phyloP scores from a whole-genome alignment of 2,888 invertebrate species.

The Horisme vitalbata region DNA sequence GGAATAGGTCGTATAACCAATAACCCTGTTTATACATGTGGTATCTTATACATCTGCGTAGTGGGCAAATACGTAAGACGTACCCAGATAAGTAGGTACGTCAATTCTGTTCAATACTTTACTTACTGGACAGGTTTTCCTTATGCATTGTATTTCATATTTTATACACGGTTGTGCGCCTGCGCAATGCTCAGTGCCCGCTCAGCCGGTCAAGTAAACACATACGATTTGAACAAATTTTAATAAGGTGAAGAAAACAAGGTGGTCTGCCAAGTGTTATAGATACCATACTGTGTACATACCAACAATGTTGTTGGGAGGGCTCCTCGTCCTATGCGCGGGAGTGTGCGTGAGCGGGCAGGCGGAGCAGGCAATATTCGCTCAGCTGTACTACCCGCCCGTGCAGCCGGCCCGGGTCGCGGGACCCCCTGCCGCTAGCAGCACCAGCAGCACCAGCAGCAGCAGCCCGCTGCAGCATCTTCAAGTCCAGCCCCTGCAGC shows the following conservation, averaged over 20 bases:
- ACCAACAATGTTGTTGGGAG: neutral
- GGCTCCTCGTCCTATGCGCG: neutral
- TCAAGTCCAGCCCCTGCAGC: neutral
- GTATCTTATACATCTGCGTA: too few species aligned
- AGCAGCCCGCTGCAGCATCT: neutral
- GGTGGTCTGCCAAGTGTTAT: too few species aligned
- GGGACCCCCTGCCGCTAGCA: neutral
- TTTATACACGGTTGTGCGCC: neutral
- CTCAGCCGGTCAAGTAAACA: neutral
- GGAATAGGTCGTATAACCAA: too few species aligned
- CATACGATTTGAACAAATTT: too few species aligned
- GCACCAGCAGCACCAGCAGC: neutral
- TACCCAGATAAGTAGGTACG: too few species aligned
- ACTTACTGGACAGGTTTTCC: neutral
- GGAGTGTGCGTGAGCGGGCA: constrained; percentile 24
- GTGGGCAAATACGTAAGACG: too few species aligned
- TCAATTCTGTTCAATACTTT: too few species aligned
- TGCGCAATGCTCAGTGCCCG: neutral
- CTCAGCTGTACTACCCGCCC: constrained; percentile 34
- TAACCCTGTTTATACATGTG: too few species aligned
- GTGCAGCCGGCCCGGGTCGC: neutral
- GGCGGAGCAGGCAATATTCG: constrained; percentile 31
- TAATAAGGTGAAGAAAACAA: too few species aligned
- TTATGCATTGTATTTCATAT: too few species aligned
- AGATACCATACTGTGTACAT: neutral